Conservation (phyloP, 2,797 vertebrate species). For the Danio albolineatus region DNA sequence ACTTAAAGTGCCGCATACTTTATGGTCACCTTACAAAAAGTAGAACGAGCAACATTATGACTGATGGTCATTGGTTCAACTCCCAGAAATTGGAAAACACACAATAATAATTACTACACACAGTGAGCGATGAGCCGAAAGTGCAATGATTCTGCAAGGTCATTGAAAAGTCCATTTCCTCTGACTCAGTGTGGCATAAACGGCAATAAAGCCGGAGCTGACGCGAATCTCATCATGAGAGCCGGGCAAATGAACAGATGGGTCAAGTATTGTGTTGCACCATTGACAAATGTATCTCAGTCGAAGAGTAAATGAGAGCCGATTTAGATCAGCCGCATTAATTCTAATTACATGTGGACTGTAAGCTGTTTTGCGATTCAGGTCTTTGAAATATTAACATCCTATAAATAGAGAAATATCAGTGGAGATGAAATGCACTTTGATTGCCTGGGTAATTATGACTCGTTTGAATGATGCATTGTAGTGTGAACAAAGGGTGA, state of each 20-base stretch:
- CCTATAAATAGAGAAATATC: constrained; percentile 44
- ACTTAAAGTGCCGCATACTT: too few relatives aligned
- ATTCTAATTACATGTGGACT: constrained; percentile 38
- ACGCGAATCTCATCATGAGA: constrained; percentile 14
- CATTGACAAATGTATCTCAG: constrained; percentile 28
- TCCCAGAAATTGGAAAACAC: neutral
- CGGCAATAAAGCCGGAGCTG: neutral
- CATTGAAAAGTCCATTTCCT: neutral
- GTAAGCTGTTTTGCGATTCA: constrained; percentile 33
- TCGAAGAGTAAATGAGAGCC: constrained; percentile 41
- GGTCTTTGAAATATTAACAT: constrained; percentile 44
- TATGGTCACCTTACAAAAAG: neutral
- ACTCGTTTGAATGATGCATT: constrained; percentile 34
- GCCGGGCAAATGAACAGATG: constrained; percentile 29
- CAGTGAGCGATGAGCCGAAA: neutral
- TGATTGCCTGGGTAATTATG: constrained; percentile 44
- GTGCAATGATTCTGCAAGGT: constrained; percentile 1
- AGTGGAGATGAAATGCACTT: constrained; percentile 35
- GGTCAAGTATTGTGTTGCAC: constrained; percentile 29
- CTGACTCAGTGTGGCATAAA: neutral
- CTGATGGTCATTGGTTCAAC: neutral
- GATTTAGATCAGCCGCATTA: constrained; percentile 29
- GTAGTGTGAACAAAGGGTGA: constrained; percentile 31
- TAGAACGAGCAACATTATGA: neutral
- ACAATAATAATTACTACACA: neutral